Base-by-base conservation (phyloP, 2,797 vertebrate species). In the Pipistrellus pygmaeus region DNA sequence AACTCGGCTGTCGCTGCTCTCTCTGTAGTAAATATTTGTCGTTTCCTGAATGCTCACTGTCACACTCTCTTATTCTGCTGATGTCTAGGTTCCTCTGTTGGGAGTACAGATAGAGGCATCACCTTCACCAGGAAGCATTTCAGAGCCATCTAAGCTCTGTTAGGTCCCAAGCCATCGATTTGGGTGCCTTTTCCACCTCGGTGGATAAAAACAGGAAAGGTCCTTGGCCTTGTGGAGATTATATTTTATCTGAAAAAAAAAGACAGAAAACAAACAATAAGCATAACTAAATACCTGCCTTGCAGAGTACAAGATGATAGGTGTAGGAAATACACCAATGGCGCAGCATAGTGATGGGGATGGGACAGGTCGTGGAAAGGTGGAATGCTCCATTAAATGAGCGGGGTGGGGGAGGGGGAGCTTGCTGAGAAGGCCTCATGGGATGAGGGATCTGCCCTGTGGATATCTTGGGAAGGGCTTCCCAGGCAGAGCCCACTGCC, bases 361-460 rank as follows among this genome's bases (percentile, higher is more conserved):
- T 13, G 18, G 88, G 55, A 38, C 71, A 41, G 30, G 68, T 6
- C 2, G 30, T 5, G 1, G 23, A 60, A 55, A 60, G 78, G 25
- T 57, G 44, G 57, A 38, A 20, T 15, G 21, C 83, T 32, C 6
- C 76, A 1, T 41, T 85, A 41, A 48, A 4, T n/a, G 27, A 21
- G 8, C 1, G 35, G 1, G 8, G 17, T 15, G 15, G 18, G 4
- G 38, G 14, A 3, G 4, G n/a, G n/a, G n/a, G n/a, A n/a, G 17
- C 15, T 64, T 48, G 17, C 4, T 12, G 38, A 38, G 46, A 73
- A 51, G 8, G 18, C 14, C 20, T 75, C 76, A 5, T 15, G 15
- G 55, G 38, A 10, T 30, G 38, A 46, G 35, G 23, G 78, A 71
- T 25, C 71, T n/a, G 3, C 38, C 8, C 5, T 18, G 48, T 17